Percentiles rank a stretch among this genome's conserved stretches.
These are phyloP conservation scores for Benitochromis conjunctus DNA, from an alignment of 2,113 vertebrate species.

Conservation along the genomic window DNA sequence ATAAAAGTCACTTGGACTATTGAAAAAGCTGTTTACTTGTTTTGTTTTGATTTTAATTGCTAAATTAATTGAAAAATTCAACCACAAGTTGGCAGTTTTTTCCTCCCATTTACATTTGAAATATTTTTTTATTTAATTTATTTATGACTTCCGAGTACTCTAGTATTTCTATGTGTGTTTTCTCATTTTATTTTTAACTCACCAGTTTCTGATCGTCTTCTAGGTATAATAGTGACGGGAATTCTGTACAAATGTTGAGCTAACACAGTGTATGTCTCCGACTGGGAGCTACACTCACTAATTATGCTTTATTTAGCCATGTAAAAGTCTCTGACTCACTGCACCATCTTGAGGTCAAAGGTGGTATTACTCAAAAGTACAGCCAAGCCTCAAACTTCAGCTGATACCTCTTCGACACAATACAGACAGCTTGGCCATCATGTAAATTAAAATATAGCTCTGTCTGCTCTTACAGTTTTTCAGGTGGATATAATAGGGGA, in stretches of 20 bases:
- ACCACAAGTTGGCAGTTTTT: not conserved
- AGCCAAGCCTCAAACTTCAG: not conserved
- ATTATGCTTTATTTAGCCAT: not conserved
- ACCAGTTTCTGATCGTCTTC: not conserved
- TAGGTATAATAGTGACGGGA: accelerated
- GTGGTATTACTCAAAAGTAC: not conserved
- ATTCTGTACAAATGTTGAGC: not conserved
- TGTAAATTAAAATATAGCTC: not conserved
- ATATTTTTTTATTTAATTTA: not conserved
- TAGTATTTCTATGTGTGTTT: not conserved
- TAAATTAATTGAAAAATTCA: not conserved
- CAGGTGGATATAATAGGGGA: accelerated
- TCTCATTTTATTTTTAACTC: not conserved
- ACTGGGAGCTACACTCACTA: not conserved
- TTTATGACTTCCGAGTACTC: not conserved
- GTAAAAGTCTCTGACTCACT: not conserved
- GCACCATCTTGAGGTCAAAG: not conserved
- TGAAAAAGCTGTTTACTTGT: accelerated
- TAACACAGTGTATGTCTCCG: not conserved
- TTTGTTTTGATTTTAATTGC: not conserved
- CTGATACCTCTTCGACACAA: not conserved
- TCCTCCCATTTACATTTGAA: not conserved
- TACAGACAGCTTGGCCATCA: not conserved
- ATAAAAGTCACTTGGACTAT: not conserved
- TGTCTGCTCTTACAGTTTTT: not conserved